Base-by-base conservation (phyloP, 37 sponge, comb jelly and placozoan genomes). In the Beroe ovata region DNA sequence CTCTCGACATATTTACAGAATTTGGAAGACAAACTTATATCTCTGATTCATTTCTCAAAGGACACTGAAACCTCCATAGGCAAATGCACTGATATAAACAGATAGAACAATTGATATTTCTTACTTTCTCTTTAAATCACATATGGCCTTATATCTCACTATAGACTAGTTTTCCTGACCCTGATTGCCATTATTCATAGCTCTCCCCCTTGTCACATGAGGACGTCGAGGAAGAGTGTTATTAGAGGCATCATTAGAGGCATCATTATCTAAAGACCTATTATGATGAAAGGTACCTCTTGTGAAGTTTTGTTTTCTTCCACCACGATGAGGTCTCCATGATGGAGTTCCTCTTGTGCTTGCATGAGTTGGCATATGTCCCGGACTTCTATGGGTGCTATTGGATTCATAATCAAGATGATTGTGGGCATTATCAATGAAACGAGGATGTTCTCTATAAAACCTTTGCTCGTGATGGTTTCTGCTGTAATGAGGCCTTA, bases 381-480 rank as follows among this genome's bases (percentile, higher is more conserved):
- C 11, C 11, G 54, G 11, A 47, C 54, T 16, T 11, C 54, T 47
- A 47, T 6, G 11, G 11, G 54, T 16, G 11, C 54, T 11, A 47
- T 47, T 47, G 54, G 11, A 6, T 16, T 16, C 54, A 47, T 47
- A 47, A 47, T 11, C 54, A 47, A 11, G 11, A 47, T 47, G 54
- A 47, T 47, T 16, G 11, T 6, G 54, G 11, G 6, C 54, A 47
- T 66, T 37, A 34, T 66, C 35, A 25, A 34, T 34, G 16, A 19
- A 66, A 14, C 69, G 25, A 6, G 69, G 69, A 1, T 66, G 35
- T 66, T 66, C 69, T 34, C 69, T 34, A 66, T 66, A 66, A 33
- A 29, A 66, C 16, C 69, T 26, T 18, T 34, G 69, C 69, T 66
- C 69, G 29, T 66, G 69, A 8, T 1, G 1, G 18, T 32, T 8